phyloP scores from a whole-genome alignment of 2,888 invertebrate genomes.

The Andrena praecox region DNA sequence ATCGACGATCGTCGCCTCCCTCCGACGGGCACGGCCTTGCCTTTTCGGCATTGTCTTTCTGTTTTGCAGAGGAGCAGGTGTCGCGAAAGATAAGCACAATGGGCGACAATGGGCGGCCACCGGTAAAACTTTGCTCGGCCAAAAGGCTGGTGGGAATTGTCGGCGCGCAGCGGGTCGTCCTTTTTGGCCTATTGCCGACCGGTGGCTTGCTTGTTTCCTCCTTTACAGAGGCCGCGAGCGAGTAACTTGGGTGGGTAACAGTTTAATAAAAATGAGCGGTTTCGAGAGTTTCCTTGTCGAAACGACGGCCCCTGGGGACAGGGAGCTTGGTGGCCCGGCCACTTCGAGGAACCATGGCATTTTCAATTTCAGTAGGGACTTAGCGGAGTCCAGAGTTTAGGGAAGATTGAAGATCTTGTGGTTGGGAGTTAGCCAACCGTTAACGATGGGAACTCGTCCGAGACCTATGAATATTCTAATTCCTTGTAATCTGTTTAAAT shows the following conservation, averaged over 20 bases:
- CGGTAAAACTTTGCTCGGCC: slow-evolving; percentile 69
- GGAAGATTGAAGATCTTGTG: too few species aligned
- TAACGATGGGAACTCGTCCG: too few species aligned
- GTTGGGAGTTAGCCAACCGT: too few species aligned
- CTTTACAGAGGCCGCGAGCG: slow-evolving; percentile 8
- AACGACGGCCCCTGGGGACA: too few species aligned
- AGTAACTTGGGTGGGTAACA: slow-evolving; percentile 35
- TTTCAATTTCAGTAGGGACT: neutral
- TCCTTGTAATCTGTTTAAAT: too few species aligned
- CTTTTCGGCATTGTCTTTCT: slow-evolving; percentile 54
- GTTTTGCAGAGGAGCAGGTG: slow-evolving; percentile 70
- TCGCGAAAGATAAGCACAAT: slow-evolving; percentile 68
- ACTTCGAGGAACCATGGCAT: neutral
- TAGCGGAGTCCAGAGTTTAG: too few species aligned
- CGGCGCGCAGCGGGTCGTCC: slow-evolving; percentile 57
- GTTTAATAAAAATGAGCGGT: slow-evolving; percentile 50
- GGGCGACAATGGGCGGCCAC: slow-evolving; percentile 74
- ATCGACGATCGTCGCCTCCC: slow-evolving; percentile 1
- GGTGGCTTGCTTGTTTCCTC: slow-evolving; percentile 41
- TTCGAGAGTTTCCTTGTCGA: neutral
- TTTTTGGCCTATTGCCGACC: slow-evolving; percentile 29
- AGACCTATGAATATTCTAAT: too few species aligned
- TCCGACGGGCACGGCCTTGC: neutral
- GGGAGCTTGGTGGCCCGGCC: too few species aligned
- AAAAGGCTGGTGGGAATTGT: slow-evolving; percentile 53